phyloP scores from a whole-genome alignment of 2,797 vertebrate species.

The Gobio occitaniae region DNA sequence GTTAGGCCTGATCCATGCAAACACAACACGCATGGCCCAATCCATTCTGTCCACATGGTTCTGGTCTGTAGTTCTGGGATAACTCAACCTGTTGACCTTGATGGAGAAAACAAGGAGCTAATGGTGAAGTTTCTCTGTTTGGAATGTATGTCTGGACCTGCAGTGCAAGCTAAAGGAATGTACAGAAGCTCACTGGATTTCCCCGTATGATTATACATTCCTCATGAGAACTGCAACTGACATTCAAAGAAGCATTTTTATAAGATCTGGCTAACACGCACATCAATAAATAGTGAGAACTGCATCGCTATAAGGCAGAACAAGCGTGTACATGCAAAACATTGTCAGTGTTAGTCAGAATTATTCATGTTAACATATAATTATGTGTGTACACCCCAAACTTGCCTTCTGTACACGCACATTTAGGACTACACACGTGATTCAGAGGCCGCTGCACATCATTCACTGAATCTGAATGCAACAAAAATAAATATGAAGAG shows the following conservation, averaged over 20 bases:
- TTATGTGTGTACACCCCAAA: constrained; percentile 37
- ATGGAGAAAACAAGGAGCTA: constrained; percentile 14
- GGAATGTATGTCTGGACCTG: constrained; percentile 48
- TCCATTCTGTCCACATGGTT: constrained; percentile 3
- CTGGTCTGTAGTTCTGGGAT: constrained; percentile 18
- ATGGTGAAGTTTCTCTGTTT: not conserved
- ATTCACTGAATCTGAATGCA: constrained; percentile 28
- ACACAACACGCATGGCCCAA: constrained; percentile 13
- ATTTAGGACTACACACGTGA: constrained; percentile 17
- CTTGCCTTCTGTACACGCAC: not conserved
- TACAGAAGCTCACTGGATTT: constrained; percentile 51
- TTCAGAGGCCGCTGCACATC: not conserved
- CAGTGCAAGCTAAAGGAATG: constrained; percentile 43
- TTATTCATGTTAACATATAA: constrained; percentile 23
- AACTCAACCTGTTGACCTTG: constrained; percentile 18
- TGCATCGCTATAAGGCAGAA: constrained; percentile 33
- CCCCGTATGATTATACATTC: constrained; percentile 54
- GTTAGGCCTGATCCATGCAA: constrained; percentile 14
- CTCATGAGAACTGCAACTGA: constrained; percentile 38
- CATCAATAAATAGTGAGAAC: constrained; percentile 49
- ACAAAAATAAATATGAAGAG: constrained; percentile 57
- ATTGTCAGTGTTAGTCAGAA: constrained; percentile 15
- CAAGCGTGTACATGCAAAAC: constrained; percentile 31
- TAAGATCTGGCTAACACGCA: constrained; percentile 38
- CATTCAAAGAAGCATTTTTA: constrained; percentile 39